Evolutionary conservation across 2,113 vertebrate genomes (phyloP).

Genomic region (Pseudonaja textilis): DNA sequence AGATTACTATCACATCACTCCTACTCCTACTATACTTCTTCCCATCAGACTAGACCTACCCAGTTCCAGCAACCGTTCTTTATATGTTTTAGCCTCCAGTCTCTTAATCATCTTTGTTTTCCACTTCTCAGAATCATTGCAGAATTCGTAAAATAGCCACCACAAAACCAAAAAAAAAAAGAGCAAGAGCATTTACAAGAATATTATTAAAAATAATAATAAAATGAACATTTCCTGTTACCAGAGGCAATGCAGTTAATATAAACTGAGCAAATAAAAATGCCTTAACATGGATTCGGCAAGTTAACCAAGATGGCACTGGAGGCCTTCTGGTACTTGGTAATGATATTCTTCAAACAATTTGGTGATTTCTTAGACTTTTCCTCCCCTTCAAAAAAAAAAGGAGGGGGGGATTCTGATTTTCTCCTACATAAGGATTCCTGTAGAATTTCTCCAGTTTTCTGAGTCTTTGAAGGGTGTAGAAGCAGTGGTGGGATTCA

Average conservation of each 20-base stretch:
- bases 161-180: not conserved
- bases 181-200: not conserved
- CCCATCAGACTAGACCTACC: too few relatives aligned
- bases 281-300: not conserved
- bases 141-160: not conserved
- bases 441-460: not conserved
- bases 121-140: not conserved
- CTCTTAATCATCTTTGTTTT: too few relatives aligned
- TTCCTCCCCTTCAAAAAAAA: not conserved
- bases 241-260: not conserved
- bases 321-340: not conserved
- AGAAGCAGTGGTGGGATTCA: too few relatives aligned
- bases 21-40: too few relatives aligned
- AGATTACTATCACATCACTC: too few relatives aligned
- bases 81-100: too few relatives aligned
- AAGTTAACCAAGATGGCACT: not conserved
- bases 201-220: too few relatives aligned
- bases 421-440: not conserved
- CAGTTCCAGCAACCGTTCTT: too few relatives aligned
- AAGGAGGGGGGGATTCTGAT: not conserved
- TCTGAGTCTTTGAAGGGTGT: not conserved
- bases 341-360: not conserved
- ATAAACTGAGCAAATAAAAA: not conserved
- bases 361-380: not conserved
- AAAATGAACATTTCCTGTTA: not conserved